Base-by-base conservation (phyloP, 2,113 vertebrate genomes). In the Xiphophorus maculatus region DNA sequence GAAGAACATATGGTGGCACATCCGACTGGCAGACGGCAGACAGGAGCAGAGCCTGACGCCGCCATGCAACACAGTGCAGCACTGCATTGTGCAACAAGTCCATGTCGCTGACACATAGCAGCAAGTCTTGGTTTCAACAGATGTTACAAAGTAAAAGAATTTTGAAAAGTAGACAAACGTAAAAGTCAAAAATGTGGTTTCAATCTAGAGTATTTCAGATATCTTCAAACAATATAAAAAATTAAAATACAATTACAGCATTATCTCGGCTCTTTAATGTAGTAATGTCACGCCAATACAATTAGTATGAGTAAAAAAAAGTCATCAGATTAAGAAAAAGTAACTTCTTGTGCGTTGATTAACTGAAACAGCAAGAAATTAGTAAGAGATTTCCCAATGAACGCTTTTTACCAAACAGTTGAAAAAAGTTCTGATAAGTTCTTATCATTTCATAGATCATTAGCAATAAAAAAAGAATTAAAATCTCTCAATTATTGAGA, bases 1-100 rank as follows among this genome's bases (percentile, higher is more conserved):
- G 64, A 82, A 63, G 71, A 88, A 73, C 88, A 91, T 89, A 84
- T 91, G 91, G 86, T 5, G 42, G 77, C 66, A 64, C 81, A 84
- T 86, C 82, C 66, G 84, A 92, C 63, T 77, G 86, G 77, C 69
- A 80, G 87, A 85, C 77, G 83, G 86, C 67, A 77, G 83, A 88
- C 28, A 71, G 80, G 68, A 80, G 71, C 58, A 67, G 71, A 84
- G 67, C 58, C 51, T 13, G 37, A 77, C 66, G 51, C 76, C 66
- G 54, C 65, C 64, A 79, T 12, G 66, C 73, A 76, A 68, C 58
- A 76, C 71, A 79, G 54, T 54, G 48, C 68, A 63, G 54, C 0
- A 28, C 63, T 28, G 28, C 28, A 28, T 28, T 28, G 28, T 58
- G 68, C 5, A 58, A 58, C 29, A 70, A 25, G 10, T 30, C 10